Percentiles rank a stretch among this genome's conserved stretches.
Evolutionary conservation across 2,797 vertebrate genomes (phyloP).

Genomic region (Petrocephalus sullivani): DNA sequence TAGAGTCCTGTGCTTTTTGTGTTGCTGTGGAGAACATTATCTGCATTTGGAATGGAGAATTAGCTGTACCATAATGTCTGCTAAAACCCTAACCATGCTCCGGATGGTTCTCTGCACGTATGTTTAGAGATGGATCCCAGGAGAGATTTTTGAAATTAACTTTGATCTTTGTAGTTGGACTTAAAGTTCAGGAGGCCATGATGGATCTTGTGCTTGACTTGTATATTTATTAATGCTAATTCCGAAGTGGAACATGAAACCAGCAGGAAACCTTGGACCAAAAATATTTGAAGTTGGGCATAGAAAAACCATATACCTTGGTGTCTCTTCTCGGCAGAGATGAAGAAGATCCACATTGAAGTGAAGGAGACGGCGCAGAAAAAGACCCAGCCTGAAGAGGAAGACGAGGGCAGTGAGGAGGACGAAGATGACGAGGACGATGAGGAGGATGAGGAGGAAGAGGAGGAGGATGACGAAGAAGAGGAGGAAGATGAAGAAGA

Average conservation of each 20-base stretch:
- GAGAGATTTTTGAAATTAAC: neutral
- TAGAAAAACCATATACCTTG: neutral
- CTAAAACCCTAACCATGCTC: neutral
- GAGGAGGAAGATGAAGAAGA: constrained; percentile 66
- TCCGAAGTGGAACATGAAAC: neutral
- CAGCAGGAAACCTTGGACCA: neutral
- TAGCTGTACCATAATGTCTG: neutral
- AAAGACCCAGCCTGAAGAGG: constrained; percentile 37
- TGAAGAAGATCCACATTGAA: constrained; percentile 88
- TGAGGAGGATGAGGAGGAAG: constrained; percentile 68
- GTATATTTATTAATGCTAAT: neutral
- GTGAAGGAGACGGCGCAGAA: constrained; percentile 67
- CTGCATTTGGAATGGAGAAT: neutral
- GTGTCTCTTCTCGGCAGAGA: constrained; percentile 54
- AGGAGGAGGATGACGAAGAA: constrained; percentile 68
- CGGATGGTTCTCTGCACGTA: neutral
- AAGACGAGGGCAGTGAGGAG: constrained; percentile 48
- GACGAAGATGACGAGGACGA: constrained; percentile 76
- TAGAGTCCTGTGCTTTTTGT: neutral
- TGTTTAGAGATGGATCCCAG: neutral
- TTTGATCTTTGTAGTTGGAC: neutral
- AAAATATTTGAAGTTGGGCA: neutral
- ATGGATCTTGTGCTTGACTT: neutral
- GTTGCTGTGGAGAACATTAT: neutral
- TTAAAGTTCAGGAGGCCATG: neutral